phyloP scores from a whole-genome alignment of 2,113 vertebrate genomes.

The Rafetus swinhoei region DNA sequence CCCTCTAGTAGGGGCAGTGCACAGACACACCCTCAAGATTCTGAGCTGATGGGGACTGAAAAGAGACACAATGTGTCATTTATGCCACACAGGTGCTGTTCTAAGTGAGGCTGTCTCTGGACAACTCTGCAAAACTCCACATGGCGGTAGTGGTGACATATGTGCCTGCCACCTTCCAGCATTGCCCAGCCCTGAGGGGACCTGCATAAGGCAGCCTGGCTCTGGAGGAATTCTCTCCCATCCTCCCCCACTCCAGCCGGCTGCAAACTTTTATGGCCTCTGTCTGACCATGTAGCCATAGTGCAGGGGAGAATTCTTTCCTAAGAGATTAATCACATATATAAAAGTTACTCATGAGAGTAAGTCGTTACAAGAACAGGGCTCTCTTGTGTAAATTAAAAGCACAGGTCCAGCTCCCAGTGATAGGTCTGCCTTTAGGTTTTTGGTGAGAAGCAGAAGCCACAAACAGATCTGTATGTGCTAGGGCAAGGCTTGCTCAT shows the following conservation, averaged over 20 bases:
- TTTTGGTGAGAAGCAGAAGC: not conserved
- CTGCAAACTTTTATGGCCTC: not conserved
- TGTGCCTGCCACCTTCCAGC: not conserved
- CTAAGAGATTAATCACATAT: accelerated
- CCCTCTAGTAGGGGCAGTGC: not conserved
- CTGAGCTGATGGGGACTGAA: not conserved
- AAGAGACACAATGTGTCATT: not conserved
- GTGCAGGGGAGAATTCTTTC: not conserved
- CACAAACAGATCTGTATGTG: accelerated
- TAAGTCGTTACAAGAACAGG: not conserved
- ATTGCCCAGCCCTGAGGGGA: not conserved
- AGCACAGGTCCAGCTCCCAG: not conserved
- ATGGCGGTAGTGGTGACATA: not conserved
- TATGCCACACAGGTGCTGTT: not conserved
- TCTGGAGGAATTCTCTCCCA: accelerated
- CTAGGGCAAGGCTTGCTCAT: accelerated
- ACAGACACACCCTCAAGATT: not conserved
- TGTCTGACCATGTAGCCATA: accelerated
- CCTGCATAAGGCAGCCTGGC: not conserved
- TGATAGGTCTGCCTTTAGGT: accelerated
- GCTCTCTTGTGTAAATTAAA: not conserved
- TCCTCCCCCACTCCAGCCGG: accelerated
- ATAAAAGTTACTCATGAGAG: not conserved
- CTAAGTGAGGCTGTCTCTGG: accelerated
- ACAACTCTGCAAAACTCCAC: accelerated